These are phyloP conservation scores for Gerris lacustris DNA, from an alignment of 2,888 invertebrate genomes.

Conservation along the genomic window DNA sequence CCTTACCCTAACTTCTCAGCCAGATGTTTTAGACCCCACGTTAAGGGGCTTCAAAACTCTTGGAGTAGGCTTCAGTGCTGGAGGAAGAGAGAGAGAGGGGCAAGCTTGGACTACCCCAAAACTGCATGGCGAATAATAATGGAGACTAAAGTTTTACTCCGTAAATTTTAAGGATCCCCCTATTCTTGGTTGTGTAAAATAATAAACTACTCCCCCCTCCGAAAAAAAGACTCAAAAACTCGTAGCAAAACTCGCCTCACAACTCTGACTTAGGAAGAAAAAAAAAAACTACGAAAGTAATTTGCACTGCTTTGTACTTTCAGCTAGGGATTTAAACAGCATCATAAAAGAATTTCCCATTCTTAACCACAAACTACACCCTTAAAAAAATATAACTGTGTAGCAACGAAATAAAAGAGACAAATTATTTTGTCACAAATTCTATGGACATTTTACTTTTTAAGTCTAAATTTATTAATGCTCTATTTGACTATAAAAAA, in stretches of 20 bases:
- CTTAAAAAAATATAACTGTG: too few relatives aligned
- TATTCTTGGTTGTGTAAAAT: not conserved
- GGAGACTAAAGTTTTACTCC: not conserved
- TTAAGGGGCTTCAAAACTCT: too few relatives aligned
- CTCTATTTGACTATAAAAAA: too few relatives aligned
- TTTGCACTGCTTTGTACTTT: slow-evolving; percentile 1
- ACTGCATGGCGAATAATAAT: not conserved
- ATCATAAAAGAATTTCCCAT: not conserved
- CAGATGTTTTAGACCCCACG: too few relatives aligned
- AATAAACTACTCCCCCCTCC: not conserved
- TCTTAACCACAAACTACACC: too few relatives aligned
- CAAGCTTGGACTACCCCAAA: not conserved
- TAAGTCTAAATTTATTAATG: too few relatives aligned
- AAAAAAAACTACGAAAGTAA: not conserved
- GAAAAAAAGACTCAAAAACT: not conserved
- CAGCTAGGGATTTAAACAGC: not conserved
- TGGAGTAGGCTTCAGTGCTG: too few relatives aligned
- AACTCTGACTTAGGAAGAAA: not conserved
- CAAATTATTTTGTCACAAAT: too few relatives aligned
- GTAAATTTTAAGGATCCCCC: not conserved
- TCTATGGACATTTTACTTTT: too few relatives aligned
- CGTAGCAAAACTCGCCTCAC: not conserved
- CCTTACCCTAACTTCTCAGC: too few relatives aligned
- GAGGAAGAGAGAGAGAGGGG: not conserved
- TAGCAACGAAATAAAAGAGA: too few relatives aligned